These are phyloP conservation scores for Bradypodion ventrale DNA, from an alignment of 2,797 vertebrate genomes.

Conservation along the genomic window DNA sequence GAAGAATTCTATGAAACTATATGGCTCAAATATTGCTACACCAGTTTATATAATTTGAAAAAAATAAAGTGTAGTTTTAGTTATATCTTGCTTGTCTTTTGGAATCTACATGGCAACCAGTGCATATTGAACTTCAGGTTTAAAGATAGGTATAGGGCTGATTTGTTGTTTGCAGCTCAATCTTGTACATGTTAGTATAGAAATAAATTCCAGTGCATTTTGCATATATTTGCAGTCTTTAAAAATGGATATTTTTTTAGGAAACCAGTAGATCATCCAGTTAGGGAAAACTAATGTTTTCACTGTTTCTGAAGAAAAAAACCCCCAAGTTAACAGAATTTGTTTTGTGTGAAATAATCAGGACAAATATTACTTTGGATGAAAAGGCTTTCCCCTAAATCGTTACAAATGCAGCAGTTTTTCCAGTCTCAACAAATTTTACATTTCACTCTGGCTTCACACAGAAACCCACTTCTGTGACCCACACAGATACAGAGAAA, in stretches of 20 bases:
- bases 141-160: background rate
- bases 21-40: no score
- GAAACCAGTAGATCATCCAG: background rate
- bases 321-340: background rate
- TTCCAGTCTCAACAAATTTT: no score
- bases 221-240: background rate
- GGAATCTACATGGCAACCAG: background rate
- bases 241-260: background rate
- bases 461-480: no score
- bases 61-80: no score
- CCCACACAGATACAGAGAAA: no score
- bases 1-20: no score
- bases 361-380: background rate
- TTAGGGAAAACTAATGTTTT: background rate
- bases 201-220: background rate
- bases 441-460: no score
- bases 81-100: background rate
- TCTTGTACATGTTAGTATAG: background rate
- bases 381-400: background rate
- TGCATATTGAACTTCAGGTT: background rate
- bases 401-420: no score
- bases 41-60: no score
- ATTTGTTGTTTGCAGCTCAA: background rate
- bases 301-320: background rate
- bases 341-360: background rate